Base-by-base conservation (phyloP, 1,140 invertebrate genomes). In the Trichonephila clavata region DNA sequence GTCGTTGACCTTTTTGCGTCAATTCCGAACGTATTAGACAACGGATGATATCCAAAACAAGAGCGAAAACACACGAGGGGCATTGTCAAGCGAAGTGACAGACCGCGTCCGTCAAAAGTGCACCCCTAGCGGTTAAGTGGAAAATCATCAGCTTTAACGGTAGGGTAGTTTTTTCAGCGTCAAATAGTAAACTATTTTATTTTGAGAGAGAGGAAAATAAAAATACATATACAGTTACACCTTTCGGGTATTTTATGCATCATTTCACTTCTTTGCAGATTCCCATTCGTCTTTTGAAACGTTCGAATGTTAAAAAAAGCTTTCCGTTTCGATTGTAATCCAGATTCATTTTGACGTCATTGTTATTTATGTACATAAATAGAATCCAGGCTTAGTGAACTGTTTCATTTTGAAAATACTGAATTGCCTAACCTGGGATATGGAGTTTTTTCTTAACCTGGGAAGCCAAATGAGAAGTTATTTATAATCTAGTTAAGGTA, bases 1-100 rank as follows among this genome's bases (percentile, higher is more conserved):
- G 71, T 77, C 71, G 71, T 77, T 77, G 71, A 77, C 71, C 71
- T 32, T 32, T 77, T 32, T 32, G 71, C 27, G 14, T 77, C 71
- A 77, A 39, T 39, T 77, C 10, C 27, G 71, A 71, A 27, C 24
- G 27, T 27, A 71, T 71, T 71, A 32, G 27, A 71, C 24, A 71
- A 71, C 27, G 27, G 71, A 77, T 20, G 71, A 77, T 16, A 77
- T 27, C 61, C 21, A 39, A 63, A 63, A 63, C 61, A 63, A 63
- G 61, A 21, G 61, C 21, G 27, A 39, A 77, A 39, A 77, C 27
- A 77, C 27, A 77, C 71, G 32, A 39, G 71, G 39, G 5, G 27
- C 71, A 77, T 77, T 77, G 71, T 39, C 27, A 39, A 10, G 7
- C 24, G 71, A 77, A 77, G 71, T 16, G 27, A 32, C n/a, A 32